Evolutionary conservation across 2,888 invertebrate genomes (phyloP).

Genomic region (Sturmia bella): DNA sequence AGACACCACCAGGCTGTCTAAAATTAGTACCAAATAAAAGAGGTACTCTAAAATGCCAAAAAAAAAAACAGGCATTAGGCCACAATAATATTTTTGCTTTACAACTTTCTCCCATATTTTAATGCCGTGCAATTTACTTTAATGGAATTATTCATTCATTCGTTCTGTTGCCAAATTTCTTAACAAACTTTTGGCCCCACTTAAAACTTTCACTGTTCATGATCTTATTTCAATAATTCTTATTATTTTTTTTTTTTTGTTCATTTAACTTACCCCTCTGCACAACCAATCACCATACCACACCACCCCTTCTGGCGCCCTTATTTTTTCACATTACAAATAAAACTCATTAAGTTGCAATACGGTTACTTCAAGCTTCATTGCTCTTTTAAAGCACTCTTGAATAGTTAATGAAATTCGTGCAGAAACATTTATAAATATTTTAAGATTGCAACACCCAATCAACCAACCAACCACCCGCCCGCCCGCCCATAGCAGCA

Average conservation of each 20-base stretch:
- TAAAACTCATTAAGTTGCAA: slow-evolving; percentile 18
- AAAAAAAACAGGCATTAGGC: too few relatives aligned
- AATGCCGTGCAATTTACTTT: too few relatives aligned
- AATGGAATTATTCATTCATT: too few relatives aligned
- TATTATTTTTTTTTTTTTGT: not conserved
- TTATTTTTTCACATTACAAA: too few relatives aligned
- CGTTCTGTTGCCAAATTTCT: too few relatives aligned
- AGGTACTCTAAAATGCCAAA: too few relatives aligned
- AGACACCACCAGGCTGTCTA: slow-evolving; percentile 7
- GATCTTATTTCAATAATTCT: slow-evolving; percentile 31
- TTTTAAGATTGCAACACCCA: not conserved
- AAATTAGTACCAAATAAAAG: not conserved
- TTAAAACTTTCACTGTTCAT: not conserved
- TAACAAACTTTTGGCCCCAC: not conserved
- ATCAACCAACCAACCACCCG: not conserved
- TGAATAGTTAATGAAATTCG: slow-evolving; percentile 41
- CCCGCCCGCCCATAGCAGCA: too few relatives aligned
- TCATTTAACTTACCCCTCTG: not conserved
- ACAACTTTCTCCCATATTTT: too few relatives aligned
- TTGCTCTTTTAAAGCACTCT: slow-evolving; percentile 31
- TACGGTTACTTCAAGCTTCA: slow-evolving; percentile 20
- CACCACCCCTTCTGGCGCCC: not conserved
- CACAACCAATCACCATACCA: not conserved
- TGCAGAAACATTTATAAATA: slow-evolving; percentile 17
- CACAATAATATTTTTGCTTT: too few relatives aligned